These are phyloP conservation scores for Scolopax rusticola DNA, from an alignment of 2,797 vertebrate species.

Conservation along the genomic window DNA sequence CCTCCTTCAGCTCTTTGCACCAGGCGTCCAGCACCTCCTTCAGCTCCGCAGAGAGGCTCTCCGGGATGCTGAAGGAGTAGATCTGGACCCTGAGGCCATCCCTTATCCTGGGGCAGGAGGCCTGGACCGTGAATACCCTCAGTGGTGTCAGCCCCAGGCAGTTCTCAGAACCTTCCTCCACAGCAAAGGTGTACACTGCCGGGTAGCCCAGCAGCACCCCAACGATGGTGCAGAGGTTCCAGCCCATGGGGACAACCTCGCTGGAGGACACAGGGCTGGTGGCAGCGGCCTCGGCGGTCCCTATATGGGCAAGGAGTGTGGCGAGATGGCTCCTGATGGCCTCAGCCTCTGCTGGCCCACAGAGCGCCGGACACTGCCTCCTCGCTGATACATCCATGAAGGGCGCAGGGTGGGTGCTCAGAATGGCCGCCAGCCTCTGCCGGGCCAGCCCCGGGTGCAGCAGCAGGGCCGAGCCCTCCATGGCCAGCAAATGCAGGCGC, in stretches of 20 bases:
- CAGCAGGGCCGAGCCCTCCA: conserved; percentile 81
- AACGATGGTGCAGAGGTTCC: conserved; percentile 91
- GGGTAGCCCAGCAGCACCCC: conserved; percentile 93
- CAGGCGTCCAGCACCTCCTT: conserved; percentile 78
- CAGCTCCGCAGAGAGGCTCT: conserved; percentile 78
- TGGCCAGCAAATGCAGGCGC: conserved; percentile 80
- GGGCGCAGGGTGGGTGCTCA: conserved; percentile 35
- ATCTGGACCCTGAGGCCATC: conserved; percentile 75
- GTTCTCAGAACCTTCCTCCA: conserved; percentile 80
- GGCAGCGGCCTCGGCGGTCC: not conserved
- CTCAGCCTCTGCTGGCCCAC: conserved; percentile 6
- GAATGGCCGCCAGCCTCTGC: conserved; percentile 70
- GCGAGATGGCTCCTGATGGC: conserved; percentile 60
- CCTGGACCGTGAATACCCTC: conserved; percentile 80
- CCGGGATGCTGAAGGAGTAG: conserved; percentile 92
- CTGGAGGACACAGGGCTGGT: conserved; percentile 54
- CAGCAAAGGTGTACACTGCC: conserved; percentile 86
- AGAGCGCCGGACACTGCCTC: conserved; percentile 74
- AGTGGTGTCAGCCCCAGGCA: conserved; percentile 90
- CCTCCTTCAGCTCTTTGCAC: conserved; percentile 77
- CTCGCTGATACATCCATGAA: conserved; percentile 84
- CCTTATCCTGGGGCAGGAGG: conserved; percentile 74
- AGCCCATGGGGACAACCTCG: conserved; percentile 70
- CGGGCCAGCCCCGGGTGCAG: conserved; percentile 72
- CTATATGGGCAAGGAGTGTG: conserved; percentile 77